Base-by-base conservation (phyloP, 2,888 invertebrate species). In the Apodemia mormo region DNA sequence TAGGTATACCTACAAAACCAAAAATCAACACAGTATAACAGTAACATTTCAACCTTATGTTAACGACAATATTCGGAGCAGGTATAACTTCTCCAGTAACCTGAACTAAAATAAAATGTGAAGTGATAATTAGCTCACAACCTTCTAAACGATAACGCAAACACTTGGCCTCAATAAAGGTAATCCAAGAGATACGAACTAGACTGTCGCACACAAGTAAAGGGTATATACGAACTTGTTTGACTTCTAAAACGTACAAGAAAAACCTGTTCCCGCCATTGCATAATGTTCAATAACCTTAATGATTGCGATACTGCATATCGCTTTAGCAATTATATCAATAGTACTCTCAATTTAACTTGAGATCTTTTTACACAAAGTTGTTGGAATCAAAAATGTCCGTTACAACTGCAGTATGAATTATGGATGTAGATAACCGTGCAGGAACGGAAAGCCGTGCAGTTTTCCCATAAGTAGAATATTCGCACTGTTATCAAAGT, bases 261-360 rank as follows among this genome's bases (percentile, higher is more conserved):
- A 14, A 37, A n/a, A 61, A 37, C 61, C 61, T 7, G 61, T 61
- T 61, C 33, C 33, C 7, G 37, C 14, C 30, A 14, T 61, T 61
- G 61, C 61, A 61, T 33, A 61, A 61, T 61, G 61, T 61, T 33
- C 61, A 61, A 37, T 14, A 33, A 61, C 61, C 61, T 61, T 61
- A 61, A 61, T 58, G 30, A 29, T 61, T 61, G 61, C 61, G 14
- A 61, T 14, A 61, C 61, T 12, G 14, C 7, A 33, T 33, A 61
- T 33, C 61, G 61, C 14, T 61, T 61, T 4, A 61, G 33, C 61
- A 61, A 33, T 37, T 61, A 61, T 61, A 14, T 33, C 37, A 61
- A 4, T 61, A 29, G 61, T 14, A 33, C 33, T 37, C 14, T 61
- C 14, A 33, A 14, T 14, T 37, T 37, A 10, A 61, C 58, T 58